phyloP scores from a whole-genome alignment of 2,888 invertebrate species.

The Orthonevra nobilis region DNA sequence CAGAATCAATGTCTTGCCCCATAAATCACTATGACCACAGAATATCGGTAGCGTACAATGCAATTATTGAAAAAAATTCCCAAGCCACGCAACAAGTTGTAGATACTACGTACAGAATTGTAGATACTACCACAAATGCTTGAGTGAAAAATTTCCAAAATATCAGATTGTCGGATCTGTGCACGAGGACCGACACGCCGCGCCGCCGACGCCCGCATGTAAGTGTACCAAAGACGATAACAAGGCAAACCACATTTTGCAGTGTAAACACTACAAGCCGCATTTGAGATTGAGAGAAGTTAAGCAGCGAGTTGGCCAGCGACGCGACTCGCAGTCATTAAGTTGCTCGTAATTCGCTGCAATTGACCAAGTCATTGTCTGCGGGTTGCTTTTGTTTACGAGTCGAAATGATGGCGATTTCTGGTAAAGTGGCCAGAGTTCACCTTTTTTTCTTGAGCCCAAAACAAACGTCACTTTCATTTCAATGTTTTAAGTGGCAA shows the following conservation, averaged over 20 bases:
- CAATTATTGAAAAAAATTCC: constrained; percentile 18
- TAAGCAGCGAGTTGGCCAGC: constrained; percentile 38
- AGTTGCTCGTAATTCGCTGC: constrained; percentile 33
- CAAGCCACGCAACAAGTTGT: no score
- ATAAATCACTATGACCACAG: constrained; percentile 43
- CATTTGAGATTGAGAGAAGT: no score
- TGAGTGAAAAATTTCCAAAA: constrained; percentile 26
- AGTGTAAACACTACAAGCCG: not conserved
- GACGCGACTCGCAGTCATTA: constrained; percentile 17
- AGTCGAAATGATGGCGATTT: constrained; percentile 5
- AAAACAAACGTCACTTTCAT: constrained; percentile 58
- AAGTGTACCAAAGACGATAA: constrained; percentile 10
- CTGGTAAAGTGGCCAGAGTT: no score
- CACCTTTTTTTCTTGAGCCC: not conserved
- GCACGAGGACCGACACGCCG: no score
- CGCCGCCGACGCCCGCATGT: constrained; percentile 7
- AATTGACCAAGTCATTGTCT: constrained; percentile 42
- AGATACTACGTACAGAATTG: no score
- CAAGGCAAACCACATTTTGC: constrained; percentile 52
- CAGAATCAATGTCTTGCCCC: not conserved
- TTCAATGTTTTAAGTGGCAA: constrained; percentile 26
- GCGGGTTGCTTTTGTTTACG: constrained; percentile 37
- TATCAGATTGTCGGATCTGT: constrained; percentile 8
- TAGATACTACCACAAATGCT: no score
- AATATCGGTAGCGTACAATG: constrained; percentile 33